A percentile compares a stretch with the other conserved stretches of the same genome.
Evolutionary conservation across 2,113 vertebrate genomes (phyloP).

Genomic region (Phalacrocorax pelagicus): DNA sequence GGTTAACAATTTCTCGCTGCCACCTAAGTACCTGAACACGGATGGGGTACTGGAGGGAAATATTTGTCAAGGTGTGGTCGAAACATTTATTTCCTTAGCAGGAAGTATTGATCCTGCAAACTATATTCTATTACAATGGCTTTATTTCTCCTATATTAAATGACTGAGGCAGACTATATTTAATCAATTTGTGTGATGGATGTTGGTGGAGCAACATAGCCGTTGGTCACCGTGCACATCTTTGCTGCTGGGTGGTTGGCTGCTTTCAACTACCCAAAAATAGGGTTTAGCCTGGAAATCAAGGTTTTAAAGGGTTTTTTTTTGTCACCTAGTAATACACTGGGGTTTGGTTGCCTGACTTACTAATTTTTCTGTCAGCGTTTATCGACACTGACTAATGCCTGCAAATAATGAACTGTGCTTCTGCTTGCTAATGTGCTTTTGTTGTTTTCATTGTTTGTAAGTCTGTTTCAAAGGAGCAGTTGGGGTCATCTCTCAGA

Average conservation of each 20-base stretch:
- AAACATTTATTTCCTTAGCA: slow-evolving; percentile 43
- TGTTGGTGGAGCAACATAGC: fast-evolving
- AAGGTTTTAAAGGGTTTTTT: slow-evolving; percentile 15
- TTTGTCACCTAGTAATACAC: background rate
- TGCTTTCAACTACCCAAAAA: background rate
- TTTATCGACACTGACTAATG: background rate
- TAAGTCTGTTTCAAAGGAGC: background rate
- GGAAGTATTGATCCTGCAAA: slow-evolving; percentile 42
- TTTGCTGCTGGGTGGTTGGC: background rate
- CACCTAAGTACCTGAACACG: background rate
- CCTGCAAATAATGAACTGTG: background rate
- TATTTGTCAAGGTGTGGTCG: background rate
- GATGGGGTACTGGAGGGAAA: background rate
- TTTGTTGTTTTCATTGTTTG: slow-evolving; percentile 23
- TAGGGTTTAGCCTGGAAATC: background rate
- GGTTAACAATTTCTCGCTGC: background rate
- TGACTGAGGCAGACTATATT: background rate
- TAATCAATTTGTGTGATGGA: slow-evolving; percentile 49
- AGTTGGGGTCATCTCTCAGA: background rate
- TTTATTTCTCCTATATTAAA: slow-evolving; percentile 31
- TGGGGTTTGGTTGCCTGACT: background rate
- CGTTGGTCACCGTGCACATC: background rate
- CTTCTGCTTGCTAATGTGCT: slow-evolving; percentile 17
- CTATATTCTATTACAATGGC: slow-evolving; percentile 23
- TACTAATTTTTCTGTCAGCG: background rate